Evolutionary conservation across 2,888 invertebrate genomes (phyloP).

Genomic region (Heliconius cydno): DNA sequence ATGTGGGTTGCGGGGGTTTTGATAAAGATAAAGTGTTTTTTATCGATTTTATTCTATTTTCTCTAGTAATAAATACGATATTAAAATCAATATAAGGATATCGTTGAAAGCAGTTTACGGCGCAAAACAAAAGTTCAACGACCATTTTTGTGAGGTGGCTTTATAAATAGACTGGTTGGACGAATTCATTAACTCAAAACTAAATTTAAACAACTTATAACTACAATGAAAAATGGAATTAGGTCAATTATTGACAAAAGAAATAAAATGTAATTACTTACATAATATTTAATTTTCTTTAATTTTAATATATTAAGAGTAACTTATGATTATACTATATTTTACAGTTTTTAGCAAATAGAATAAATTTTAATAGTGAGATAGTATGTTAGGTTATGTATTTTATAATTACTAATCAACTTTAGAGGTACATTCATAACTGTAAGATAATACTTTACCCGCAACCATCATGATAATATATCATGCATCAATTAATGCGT

Average conservation of each 20-base stretch:
- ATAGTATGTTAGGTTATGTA: neutral
- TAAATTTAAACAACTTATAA: conserved; percentile 4
- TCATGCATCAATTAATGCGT: conserved; percentile 23
- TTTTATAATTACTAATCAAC: neutral
- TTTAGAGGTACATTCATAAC: neutral
- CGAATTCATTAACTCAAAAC: conserved; percentile 11
- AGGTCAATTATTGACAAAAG: neutral
- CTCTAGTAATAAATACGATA: conserved; percentile 4
- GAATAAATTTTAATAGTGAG: neutral
- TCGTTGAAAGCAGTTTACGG: neutral
- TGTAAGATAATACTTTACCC: conserved; percentile 33
- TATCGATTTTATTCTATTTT: conserved; percentile 2
- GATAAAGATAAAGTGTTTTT: conserved; percentile 6
- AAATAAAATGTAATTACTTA: neutral
- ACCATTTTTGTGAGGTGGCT: conserved; percentile 20
- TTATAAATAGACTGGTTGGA: conserved; percentile 17
- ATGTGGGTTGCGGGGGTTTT: conserved; percentile 11
- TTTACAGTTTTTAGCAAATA: neutral
- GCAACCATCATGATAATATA: no score
- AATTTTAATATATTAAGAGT: neutral
- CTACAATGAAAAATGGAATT: neutral
- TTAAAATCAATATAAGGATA: neutral
- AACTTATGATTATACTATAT: neutral
- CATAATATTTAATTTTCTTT: neutral
- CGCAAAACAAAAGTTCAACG: conserved; percentile 9